Conservation (phyloP, 2,888 invertebrate species). For the Megamerina dolium region DNA sequence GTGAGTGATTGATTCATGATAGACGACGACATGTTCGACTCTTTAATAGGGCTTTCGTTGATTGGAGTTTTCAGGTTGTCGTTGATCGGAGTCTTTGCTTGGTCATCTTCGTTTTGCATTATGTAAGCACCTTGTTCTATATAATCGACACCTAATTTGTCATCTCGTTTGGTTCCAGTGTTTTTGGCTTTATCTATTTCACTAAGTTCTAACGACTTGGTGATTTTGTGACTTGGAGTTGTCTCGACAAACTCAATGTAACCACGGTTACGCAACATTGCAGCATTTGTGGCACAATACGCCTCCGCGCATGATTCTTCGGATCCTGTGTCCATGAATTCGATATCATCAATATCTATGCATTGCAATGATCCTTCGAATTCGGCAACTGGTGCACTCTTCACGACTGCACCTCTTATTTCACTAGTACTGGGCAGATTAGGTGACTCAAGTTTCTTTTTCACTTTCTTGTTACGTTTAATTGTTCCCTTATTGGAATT, state of each 20-base stretch:
- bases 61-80: slow-evolving; percentile 50
- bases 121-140: slow-evolving; percentile 53
- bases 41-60: slow-evolving; percentile 38
- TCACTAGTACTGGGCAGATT: slow-evolving; percentile 38
- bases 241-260: slow-evolving; percentile 60
- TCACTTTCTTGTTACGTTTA: slow-evolving; percentile 42
- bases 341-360: slow-evolving; percentile 69
- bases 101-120: slow-evolving; percentile 26
- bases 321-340: slow-evolving; percentile 81
- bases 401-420: slow-evolving; percentile 30
- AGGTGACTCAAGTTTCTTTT: slow-evolving; percentile 35
- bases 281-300: slow-evolving; percentile 54
- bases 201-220: neutral
- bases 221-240: slow-evolving; percentile 3
- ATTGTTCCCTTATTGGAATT: slow-evolving; percentile 52
- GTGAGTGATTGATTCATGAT: slow-evolving; percentile 37
- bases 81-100: slow-evolving; percentile 48
- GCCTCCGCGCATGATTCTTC: slow-evolving; percentile 69
- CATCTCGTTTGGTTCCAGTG: slow-evolving; percentile 38
- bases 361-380: slow-evolving; percentile 48
- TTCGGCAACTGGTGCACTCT: slow-evolving; percentile 36
- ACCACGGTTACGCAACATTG: slow-evolving; percentile 57
- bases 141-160: slow-evolving; percentile 54
- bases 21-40: slow-evolving; percentile 7
- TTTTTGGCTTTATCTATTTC: slow-evolving; percentile 9